Conservation (phyloP, 2,113 vertebrate species). For the Micronycteris hirsuta region DNA sequence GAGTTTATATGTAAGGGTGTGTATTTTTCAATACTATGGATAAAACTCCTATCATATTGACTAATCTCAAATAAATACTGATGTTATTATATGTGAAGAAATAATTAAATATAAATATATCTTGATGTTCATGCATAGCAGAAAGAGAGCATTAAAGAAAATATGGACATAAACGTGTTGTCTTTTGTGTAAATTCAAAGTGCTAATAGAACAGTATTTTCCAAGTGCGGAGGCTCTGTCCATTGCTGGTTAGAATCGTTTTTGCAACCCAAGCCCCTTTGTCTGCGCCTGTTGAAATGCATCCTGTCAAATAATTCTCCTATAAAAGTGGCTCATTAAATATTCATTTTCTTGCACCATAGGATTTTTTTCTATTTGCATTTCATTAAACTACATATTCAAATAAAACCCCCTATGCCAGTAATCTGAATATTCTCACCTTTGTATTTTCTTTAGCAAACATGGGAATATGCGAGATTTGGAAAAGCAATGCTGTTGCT, state of each 20-base stretch:
- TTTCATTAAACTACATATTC: conserved; percentile 57
- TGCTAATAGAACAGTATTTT: neutral
- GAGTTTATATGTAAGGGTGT: neutral
- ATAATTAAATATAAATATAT: neutral
- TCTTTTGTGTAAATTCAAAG: neutral
- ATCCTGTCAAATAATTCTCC: conserved; percentile 29
- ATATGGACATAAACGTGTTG: neutral
- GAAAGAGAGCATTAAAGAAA: conserved; percentile 9
- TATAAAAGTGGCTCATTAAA: conserved; percentile 33
- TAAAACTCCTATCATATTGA: neutral
- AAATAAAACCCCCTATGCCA: neutral
- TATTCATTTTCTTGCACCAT: conserved; percentile 36
- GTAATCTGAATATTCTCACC: conserved; percentile 4
- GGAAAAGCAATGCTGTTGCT: neutral
- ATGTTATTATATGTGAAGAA: neutral
- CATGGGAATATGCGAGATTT: neutral
- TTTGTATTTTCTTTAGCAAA: conserved; percentile 3
- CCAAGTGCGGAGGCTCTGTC: neutral
- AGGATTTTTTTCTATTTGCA: neutral
- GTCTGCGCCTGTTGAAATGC: neutral
- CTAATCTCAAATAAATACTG: neutral
- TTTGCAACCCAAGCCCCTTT: neutral
- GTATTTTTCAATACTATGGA: neutral
- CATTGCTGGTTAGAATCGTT: neutral
- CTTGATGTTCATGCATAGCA: neutral